A percentile compares a stretch with the other conserved stretches of the same genome.
Evolutionary conservation across 2,113 vertebrate species (phyloP).

Genomic region (Cheilinus undulatus): DNA sequence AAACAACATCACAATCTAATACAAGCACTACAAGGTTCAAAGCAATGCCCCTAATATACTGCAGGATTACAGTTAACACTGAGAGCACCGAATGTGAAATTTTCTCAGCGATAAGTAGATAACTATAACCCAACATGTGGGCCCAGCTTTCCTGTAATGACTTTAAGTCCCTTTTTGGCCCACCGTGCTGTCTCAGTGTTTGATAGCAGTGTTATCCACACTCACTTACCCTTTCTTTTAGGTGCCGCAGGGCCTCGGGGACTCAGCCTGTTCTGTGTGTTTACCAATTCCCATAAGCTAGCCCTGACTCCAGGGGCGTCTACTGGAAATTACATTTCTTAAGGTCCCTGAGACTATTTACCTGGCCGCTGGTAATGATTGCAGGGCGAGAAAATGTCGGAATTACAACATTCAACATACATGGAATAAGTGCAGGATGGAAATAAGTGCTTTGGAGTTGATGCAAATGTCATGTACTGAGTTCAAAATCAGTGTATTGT

Average conservation of each 20-base stretch:
- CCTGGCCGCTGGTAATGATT: constrained; percentile 52
- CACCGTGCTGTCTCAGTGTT: constrained; percentile 63
- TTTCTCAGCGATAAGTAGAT: constrained; percentile 67
- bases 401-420: constrained; percentile 24
- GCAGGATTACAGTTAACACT: constrained; percentile 40
- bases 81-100: constrained; percentile 49
- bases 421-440: neutral
- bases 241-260: constrained; percentile 57
- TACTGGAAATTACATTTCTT: constrained; percentile 72
- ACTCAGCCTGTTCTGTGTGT: constrained; percentile 63
- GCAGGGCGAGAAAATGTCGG: constrained; percentile 34
- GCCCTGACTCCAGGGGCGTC: constrained; percentile 57
- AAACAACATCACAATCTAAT: constrained; percentile 34
- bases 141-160: constrained; percentile 63
- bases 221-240: constrained; percentile 75
- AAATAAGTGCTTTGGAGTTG: neutral
- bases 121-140: constrained; percentile 45
- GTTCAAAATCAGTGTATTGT: neutral
- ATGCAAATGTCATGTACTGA: neutral
- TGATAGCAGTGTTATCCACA: constrained; percentile 73
- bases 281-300: constrained; percentile 72
- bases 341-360: constrained; percentile 61
- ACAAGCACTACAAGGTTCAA: constrained; percentile 23
- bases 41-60: constrained; percentile 28
- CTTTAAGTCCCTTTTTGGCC: constrained; percentile 60